Evolutionary conservation across 2,888 invertebrate species (phyloP).

Genomic region (Rugalucina vietnamica): DNA sequence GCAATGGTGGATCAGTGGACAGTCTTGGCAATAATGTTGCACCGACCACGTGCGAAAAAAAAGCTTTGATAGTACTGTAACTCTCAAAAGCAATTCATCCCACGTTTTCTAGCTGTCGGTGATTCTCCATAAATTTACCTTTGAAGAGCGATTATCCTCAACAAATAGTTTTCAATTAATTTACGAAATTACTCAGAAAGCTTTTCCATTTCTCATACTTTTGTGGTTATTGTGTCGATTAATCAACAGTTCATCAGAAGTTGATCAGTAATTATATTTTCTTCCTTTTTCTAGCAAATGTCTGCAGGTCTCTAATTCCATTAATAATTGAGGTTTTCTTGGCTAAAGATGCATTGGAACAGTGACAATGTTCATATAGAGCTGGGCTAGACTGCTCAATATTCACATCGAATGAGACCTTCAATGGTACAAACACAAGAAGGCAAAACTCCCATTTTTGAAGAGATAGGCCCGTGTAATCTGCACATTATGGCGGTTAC

Average conservation of each 20-base stretch:
- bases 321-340: background rate
- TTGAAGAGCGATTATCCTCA: background rate
- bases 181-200: background rate
- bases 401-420: too few relatives aligned
- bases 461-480: too few relatives aligned
- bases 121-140: background rate
- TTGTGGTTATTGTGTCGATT: background rate
- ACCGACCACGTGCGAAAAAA: too few relatives aligned
- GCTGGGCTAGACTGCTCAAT: too few relatives aligned
- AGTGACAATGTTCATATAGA: background rate
- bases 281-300: background rate
- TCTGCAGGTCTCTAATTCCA: background rate
- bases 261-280: constrained; percentile 8
- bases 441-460: too few relatives aligned
- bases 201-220: background rate
- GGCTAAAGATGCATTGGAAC: background rate
- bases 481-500: too few relatives aligned
- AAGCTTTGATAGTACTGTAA: too few relatives aligned
- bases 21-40: too few relatives aligned
- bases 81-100: background rate
- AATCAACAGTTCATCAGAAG: constrained; percentile 1
- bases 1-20: too few relatives aligned
- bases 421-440: too few relatives aligned
- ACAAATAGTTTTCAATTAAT: background rate
- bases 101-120: background rate